phyloP scores from a whole-genome alignment of 2,113 vertebrate genomes.

The Leptosomus discolor region DNA sequence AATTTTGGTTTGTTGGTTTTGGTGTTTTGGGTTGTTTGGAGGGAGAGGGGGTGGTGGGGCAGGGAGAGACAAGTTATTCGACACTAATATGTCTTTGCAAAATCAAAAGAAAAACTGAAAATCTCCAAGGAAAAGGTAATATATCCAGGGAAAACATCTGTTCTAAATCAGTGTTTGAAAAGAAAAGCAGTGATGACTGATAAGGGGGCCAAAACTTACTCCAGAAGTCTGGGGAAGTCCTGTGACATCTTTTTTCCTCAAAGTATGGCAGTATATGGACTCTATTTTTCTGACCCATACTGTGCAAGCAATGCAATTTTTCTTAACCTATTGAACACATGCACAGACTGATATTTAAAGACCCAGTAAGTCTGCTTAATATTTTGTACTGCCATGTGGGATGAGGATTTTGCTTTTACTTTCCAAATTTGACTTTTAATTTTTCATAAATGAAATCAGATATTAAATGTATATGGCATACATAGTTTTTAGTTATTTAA shows the following conservation, averaged over 20 bases:
- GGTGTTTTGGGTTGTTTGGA: rapidly evolving
- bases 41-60: no score
- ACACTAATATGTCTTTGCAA: neutral
- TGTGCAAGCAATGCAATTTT: neutral
- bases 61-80: neutral
- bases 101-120: neutral
- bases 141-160: neutral
- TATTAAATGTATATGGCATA: neutral
- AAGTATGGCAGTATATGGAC: neutral
- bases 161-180: neutral
- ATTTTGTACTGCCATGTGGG: neutral
- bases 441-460: neutral
- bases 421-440: neutral
- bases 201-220: neutral
- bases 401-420: neutral
- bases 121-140: neutral
- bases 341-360: neutral
- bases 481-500: neutral
- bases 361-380: neutral
- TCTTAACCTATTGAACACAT: neutral
- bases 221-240: neutral
- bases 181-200: neutral
- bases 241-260: neutral
- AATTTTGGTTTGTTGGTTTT: neutral
- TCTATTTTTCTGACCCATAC: neutral